Evolutionary conservation across 2,113 vertebrate species (phyloP).

Genomic region (Mastomys coucha): DNA sequence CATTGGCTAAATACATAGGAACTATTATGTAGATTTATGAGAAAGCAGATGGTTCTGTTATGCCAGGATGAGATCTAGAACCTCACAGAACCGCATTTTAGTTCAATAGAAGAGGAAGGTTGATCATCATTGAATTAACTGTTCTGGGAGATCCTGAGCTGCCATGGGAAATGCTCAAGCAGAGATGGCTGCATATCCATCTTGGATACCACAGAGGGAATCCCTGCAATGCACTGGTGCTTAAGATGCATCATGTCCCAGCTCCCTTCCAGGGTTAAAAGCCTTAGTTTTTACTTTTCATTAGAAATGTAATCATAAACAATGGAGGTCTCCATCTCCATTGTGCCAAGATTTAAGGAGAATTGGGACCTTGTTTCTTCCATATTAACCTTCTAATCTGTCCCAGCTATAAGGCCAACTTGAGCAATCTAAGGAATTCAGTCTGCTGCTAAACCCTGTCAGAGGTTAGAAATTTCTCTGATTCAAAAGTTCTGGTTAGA

Average conservation of each 20-base stretch:
- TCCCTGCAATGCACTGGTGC: not conserved
- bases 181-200: not conserved
- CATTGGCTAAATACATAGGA: not conserved
- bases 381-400: not conserved
- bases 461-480: not conserved
- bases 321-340: not conserved
- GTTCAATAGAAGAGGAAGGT: not conserved
- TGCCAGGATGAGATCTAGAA: not conserved
- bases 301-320: slow-evolving; percentile 23
- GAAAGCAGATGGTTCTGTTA: not conserved
- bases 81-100: not conserved
- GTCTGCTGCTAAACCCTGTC: not conserved
- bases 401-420: not conserved
- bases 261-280: not conserved
- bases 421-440: not conserved
- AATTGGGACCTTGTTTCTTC: slow-evolving; percentile 18
- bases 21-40: not conserved
- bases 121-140: not conserved
- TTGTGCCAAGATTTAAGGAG: not conserved
- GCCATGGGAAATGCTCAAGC: not conserved
- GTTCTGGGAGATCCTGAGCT: not conserved
- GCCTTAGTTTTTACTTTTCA: not conserved
- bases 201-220: not conserved
- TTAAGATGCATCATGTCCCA: not conserved
- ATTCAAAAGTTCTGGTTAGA: not conserved